Percentiles rank a stretch among this genome's conserved stretches.
These are phyloP conservation scores for Platyscapa corneri DNA, from an alignment of 1,140 invertebrate genomes.

Conservation along the genomic window DNA sequence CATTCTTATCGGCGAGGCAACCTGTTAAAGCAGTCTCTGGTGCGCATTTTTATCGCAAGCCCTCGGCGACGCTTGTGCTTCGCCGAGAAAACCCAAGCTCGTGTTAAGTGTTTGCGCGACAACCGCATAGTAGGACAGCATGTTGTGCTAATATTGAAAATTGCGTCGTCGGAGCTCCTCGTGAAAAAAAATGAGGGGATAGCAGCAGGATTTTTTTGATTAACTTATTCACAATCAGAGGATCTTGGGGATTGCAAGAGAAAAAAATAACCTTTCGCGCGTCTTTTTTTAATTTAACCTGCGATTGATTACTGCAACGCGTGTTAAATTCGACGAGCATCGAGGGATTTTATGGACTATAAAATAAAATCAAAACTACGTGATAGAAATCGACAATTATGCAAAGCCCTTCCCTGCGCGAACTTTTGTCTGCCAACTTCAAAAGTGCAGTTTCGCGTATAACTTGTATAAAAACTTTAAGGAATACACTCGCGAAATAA, in stretches of 20 bases:
- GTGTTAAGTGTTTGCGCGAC: neutral
- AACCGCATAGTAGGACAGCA: neutral
- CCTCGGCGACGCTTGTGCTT: neutral
- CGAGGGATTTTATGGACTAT: neutral
- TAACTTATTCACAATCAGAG: too few species aligned
- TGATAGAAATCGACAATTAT: constrained; percentile 8
- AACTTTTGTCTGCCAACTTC: neutral
- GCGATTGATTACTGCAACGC: neutral
- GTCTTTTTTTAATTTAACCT: too few species aligned
- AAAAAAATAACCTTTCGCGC: too few species aligned
- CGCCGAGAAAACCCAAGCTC: neutral
- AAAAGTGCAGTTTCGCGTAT: neutral
- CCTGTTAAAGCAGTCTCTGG: neutral
- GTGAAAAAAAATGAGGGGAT: too few species aligned
- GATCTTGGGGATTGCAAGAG: too few species aligned
- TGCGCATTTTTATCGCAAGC: neutral
- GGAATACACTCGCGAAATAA: neutral
- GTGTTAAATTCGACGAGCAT: neutral
- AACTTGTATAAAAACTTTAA: neutral
- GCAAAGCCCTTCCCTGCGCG: neutral
- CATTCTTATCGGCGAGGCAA: neutral
- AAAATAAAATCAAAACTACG: neutral
- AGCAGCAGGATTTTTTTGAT: too few species aligned
- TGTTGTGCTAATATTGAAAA: neutral
- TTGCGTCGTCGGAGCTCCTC: too few species aligned